Percentiles rank a stretch among this genome's conserved stretches.
phyloP scores from a whole-genome alignment of 2,888 invertebrate genomes.

The Melanophora roralis region DNA sequence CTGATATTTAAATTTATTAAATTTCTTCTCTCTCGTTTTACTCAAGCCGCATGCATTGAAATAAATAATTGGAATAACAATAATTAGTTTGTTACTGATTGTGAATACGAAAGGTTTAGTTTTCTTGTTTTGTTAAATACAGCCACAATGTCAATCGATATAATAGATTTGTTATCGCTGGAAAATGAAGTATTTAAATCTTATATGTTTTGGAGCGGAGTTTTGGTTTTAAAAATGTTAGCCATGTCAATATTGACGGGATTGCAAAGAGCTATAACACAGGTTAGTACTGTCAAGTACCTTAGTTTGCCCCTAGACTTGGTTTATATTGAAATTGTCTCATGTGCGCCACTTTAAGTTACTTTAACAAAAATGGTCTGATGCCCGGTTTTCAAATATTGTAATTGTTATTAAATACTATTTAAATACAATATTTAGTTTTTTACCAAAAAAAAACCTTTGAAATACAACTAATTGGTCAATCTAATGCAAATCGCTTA shows the following conservation, averaged over 20 bases:
- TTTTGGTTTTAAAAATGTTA: constrained; percentile 75
- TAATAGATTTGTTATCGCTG: constrained; percentile 60
- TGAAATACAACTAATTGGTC: no score
- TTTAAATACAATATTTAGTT: no score
- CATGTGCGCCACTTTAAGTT: no score
- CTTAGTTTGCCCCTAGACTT: no score
- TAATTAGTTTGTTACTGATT: constrained; percentile 12
- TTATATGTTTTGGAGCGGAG: constrained; percentile 73
- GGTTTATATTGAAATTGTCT: no score
- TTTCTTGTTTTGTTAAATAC: background rate
- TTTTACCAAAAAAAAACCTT: no score
- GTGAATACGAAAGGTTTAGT: background rate
- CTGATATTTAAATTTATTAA: no score
- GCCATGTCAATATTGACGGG: constrained; percentile 74
- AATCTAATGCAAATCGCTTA: no score
- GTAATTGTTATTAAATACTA: no score
- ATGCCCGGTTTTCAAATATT: no score
- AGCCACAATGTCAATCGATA: constrained; percentile 40
- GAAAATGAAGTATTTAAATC: constrained; percentile 69
- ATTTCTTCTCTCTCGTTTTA: background rate
- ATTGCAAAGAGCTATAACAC: constrained; percentile 73
- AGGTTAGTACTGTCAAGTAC: constrained; percentile 66
- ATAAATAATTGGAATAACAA: background rate
- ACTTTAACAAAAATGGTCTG: no score
- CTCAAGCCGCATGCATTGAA: background rate